These are phyloP conservation scores for Eubucco bourcierii DNA, from an alignment of 2,113 vertebrate species.

Conservation along the genomic window DNA sequence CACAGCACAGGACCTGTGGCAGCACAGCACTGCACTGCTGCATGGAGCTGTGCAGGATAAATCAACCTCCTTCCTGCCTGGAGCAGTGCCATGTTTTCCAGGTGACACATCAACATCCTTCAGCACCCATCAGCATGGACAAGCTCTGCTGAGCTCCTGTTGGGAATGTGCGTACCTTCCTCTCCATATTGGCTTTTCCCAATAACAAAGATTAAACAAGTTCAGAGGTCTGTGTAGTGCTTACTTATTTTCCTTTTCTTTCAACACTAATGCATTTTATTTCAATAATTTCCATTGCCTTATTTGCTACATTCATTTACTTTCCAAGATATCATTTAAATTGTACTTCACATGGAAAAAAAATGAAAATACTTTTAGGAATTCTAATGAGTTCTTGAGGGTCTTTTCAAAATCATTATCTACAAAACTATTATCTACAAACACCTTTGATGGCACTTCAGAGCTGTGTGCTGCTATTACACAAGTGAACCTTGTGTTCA, in stretches of 20 bases:
- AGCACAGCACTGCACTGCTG: accelerated
- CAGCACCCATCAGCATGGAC: not conserved
- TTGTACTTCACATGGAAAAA: not conserved
- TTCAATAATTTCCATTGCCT: not conserved
- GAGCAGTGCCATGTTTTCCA: not conserved
- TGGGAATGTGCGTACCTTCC: not conserved
- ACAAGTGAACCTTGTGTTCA: not conserved
- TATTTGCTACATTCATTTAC: not conserved
- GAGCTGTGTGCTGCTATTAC: accelerated
- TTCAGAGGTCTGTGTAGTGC: not conserved
- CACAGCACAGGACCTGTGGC: not conserved
- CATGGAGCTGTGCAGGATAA: not conserved
- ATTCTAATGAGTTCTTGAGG: not conserved
- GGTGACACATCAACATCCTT: accelerated
- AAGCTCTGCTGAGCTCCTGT: not conserved
- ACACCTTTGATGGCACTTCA: not conserved
- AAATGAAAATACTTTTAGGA: not conserved
- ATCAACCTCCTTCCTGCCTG: accelerated
- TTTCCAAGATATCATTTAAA: not conserved
- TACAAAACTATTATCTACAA: not conserved
- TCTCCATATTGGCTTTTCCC: not conserved
- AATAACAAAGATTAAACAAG: not conserved
- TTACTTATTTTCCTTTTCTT: not conserved
- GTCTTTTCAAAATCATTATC: not conserved
- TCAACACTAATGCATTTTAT: not conserved